Evolutionary conservation across 92 coral and sea anemone species (phyloP).

Genomic region (Metridium senile): DNA sequence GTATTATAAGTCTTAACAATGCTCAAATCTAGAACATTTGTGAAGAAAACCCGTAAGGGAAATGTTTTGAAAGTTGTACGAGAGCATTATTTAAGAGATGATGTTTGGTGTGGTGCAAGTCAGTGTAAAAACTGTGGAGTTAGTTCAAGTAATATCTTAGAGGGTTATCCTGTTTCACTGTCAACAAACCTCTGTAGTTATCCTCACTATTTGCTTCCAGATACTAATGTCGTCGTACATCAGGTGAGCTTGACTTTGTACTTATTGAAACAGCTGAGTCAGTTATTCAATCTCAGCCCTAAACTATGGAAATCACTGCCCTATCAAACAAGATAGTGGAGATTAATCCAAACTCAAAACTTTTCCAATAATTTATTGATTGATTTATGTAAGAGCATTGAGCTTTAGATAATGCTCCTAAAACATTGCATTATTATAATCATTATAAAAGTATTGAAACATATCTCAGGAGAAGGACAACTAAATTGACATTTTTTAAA

Average conservation of each 20-base stretch:
- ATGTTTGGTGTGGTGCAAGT: slow-evolving; percentile 89
- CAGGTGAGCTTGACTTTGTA: slow-evolving; percentile 71
- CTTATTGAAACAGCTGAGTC: not conserved
- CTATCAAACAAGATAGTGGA: no score
- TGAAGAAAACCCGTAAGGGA: slow-evolving; percentile 97
- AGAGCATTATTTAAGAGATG: slow-evolving; percentile 94
- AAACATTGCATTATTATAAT: no score
- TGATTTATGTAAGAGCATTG: no score
- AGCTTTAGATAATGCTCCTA: no score
- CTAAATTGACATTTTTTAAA: no score
- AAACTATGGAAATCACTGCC: no score
- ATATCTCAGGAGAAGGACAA: no score
- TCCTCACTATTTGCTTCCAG: slow-evolving; percentile 87
- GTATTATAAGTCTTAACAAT: slow-evolving; percentile 26
- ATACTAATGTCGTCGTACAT: slow-evolving; percentile 91
- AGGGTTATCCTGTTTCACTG: slow-evolving; percentile 53
- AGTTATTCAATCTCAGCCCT: not conserved
- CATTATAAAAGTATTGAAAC: no score
- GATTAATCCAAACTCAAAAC: no score
- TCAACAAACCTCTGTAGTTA: slow-evolving; percentile 63
- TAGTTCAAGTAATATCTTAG: slow-evolving; percentile 59
- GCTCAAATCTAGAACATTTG: slow-evolving; percentile 95
- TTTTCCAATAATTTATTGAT: no score
- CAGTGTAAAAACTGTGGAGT: slow-evolving; percentile 77
- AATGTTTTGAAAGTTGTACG: slow-evolving; percentile 92